A percentile compares a stretch with the other conserved stretches of the same genome.
phyloP scores from a whole-genome alignment of 1,140 invertebrate species.

The Neoseiulus cucumeris region DNA sequence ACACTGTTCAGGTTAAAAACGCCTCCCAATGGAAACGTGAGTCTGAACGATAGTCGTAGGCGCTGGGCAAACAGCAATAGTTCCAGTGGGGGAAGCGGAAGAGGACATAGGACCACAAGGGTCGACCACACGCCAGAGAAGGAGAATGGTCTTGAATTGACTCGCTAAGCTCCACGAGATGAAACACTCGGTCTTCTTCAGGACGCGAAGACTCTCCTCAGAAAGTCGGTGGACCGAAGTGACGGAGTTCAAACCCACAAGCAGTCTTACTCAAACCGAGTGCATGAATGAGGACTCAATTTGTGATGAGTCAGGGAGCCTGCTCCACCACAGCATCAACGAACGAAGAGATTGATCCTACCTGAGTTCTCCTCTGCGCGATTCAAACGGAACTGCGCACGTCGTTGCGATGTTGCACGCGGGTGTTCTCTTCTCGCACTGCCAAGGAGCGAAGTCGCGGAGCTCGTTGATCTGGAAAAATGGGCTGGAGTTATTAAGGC shows the following conservation, averaged over 20 bases:
- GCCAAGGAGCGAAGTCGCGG: constrained; percentile 53
- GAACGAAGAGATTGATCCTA: not conserved
- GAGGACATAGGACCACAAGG: no score
- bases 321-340: not conserved
- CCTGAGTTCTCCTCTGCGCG: not conserved
- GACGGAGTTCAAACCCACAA: no score
- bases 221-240: no score
- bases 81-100: constrained; percentile 24
- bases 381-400: constrained; percentile 49
- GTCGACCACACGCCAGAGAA: no score
- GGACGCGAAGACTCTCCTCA: no score
- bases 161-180: no score
- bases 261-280: no score
- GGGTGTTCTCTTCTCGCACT: constrained; percentile 48
- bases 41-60: constrained; percentile 23
- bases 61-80: constrained; percentile 51
- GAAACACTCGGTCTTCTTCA: no score
- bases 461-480: constrained; percentile 34
- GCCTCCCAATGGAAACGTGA: not conserved
- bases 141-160: no score
- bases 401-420: constrained; percentile 63
- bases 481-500: no score
- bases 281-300: no score
- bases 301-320: not conserved
- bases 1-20: no score